Percentiles rank a stretch among this genome's conserved stretches.
Evolutionary conservation across 2,113 vertebrate species (phyloP).

Genomic region (Montifringilla adamsi): DNA sequence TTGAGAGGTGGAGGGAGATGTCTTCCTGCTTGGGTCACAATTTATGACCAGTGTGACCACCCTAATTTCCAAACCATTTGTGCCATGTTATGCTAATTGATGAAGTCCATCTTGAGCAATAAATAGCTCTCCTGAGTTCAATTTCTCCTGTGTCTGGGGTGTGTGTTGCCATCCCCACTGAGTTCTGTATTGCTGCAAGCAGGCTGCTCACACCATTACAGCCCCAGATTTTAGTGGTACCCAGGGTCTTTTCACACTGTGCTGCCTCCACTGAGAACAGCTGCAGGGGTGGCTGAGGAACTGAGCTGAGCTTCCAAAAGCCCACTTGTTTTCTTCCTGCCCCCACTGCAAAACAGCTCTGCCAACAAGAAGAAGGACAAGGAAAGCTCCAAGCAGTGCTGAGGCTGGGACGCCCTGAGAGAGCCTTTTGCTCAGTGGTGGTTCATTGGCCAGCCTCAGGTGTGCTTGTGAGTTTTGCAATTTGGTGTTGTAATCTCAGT

Average conservation of each 20-base stretch:
- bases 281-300: neutral
- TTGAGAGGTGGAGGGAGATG: neutral
- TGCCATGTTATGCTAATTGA: neutral
- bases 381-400: neutral
- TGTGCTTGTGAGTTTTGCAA: neutral
- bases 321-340: neutral
- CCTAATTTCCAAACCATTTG: neutral
- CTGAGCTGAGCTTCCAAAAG: neutral
- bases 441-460: neutral
- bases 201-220: neutral
- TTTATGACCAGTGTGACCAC: neutral
- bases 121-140: constrained; percentile 18
- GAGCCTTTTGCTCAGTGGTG: neutral
- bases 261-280: neutral
- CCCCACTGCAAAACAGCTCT: neutral
- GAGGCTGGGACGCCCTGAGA: neutral
- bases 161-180: neutral
- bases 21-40: neutral
- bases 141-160: neutral
- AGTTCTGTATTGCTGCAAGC: neutral
- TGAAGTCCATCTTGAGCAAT: neutral
- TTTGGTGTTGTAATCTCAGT: neutral
- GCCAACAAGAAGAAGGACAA: neutral
- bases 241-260: neutral
- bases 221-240: neutral